Percentiles rank a stretch among this genome's conserved stretches.
These are phyloP conservation scores for Sturmia bella DNA, from an alignment of 2,888 invertebrate species.

Conservation along the genomic window DNA sequence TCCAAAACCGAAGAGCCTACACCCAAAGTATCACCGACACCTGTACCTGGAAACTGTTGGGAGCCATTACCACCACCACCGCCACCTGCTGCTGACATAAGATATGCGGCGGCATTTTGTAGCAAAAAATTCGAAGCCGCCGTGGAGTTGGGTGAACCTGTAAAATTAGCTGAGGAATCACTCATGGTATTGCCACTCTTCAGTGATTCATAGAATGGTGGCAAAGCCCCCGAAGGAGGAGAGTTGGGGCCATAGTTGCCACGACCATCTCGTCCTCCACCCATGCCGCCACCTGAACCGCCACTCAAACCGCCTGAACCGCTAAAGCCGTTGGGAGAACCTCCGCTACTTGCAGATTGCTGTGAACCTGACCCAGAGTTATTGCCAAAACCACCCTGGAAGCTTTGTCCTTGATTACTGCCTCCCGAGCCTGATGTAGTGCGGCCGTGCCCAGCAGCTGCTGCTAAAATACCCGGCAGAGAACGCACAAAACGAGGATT, in stretches of 20 bases:
- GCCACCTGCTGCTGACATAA: conserved; percentile 84
- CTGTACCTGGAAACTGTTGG: conserved; percentile 83
- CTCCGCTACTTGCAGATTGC: conserved; percentile 83
- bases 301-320: conserved; percentile 82
- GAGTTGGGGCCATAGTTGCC: conserved; percentile 94
- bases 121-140: conserved; percentile 83
- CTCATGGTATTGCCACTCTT: conserved; percentile 89
- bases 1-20: conserved; percentile 75
- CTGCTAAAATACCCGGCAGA: conserved; percentile 86
- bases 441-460: conserved; percentile 91
- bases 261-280: conserved; percentile 90
- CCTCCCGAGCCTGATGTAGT: conserved; percentile 83
- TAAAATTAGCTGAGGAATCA: conserved; percentile 67
- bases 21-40: conserved; percentile 75
- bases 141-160: conserved; percentile 82
- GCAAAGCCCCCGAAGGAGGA: conserved; percentile 92
- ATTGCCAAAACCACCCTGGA: conserved; percentile 77
- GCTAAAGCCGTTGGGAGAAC: conserved; percentile 76
- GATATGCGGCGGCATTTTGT: conserved; percentile 85
- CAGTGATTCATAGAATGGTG: conserved; percentile 94
- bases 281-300: conserved; percentile 88
- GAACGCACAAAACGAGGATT: conserved; percentile 82
- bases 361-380: conserved; percentile 70
- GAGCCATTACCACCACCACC: conserved; percentile 67
- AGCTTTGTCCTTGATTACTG: conserved; percentile 80